Evolutionary conservation across 2,888 invertebrate species (phyloP), one percentile per base, ranked within the genome.

Genomic region (Ctenicera cuprea): DNA sequence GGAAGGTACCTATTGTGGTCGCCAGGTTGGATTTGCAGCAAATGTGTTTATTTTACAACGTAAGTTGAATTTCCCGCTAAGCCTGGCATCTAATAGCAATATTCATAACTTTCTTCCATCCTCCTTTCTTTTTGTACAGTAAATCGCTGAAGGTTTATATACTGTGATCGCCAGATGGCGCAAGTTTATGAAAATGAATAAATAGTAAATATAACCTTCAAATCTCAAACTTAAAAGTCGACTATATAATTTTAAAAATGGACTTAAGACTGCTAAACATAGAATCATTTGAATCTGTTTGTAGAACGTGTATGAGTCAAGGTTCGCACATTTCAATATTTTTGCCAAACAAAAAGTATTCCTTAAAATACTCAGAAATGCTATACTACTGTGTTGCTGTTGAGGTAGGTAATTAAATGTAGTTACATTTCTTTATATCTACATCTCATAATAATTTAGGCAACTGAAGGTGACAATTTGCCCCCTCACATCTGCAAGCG

Each of bases 401-500:
- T 9, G 64, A 80, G 76, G 82, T 82, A 79, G 70, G 26, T 11
- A 50, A 22, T 20, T 26, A n/a, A 50, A 11, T 3, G 7, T 12
- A 11, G 7, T 14, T 3, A 18, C 26, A 26, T 26, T 26, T 26
- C 2, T 5, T 26, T 26, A 26, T 26, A 26, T 3, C 5, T 26
- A 26, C 26, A 26, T 26, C 26, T 22, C 3, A 50, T 50, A 12
- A 50, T 22, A 18, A 50, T 50, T 26, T 52, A 83, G 82, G 78
- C 78, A 33, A 70, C 74, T 37, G 72, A 73, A 45, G 76, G 77
- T 14, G 82, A 83, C 64, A 75, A 76, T 22, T 54, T 83, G 18
- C 82, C 83, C 5, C 66, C 75, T 22, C 64, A 77, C 37, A 82
- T 83, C 9, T 83, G 83, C 68, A 74, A 54, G 26, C 81, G 79